These are phyloP conservation scores for Thalassaphorura encarpata DNA, from an alignment of 1,140 invertebrate genomes.

Conservation along the genomic window DNA sequence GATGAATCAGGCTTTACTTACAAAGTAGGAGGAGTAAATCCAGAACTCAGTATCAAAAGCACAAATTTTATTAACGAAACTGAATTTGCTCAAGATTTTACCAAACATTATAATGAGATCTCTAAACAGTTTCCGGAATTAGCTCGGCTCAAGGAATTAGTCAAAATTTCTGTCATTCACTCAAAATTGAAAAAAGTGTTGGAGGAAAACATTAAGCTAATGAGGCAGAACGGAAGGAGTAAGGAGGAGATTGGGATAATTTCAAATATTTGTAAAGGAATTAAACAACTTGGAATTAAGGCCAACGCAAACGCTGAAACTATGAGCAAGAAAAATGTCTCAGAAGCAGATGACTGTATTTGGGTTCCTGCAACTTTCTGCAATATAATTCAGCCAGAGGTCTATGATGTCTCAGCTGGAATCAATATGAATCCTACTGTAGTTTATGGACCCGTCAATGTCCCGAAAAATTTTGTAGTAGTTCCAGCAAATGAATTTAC, in stretches of 20 bases:
- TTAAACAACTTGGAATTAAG: conserved; percentile 10
- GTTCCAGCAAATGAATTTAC: too few relatives aligned
- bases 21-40: conserved; percentile 12
- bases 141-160: conserved; percentile 11
- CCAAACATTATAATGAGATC: conserved; percentile 15
- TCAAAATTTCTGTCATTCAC: conserved; percentile 17
- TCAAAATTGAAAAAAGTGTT: conserved; percentile 19
- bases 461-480: too few relatives aligned
- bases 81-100: conserved; percentile 15
- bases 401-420: conserved; percentile 10
- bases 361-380: conserved; percentile 17
- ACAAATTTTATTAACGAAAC: neutral
- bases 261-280: neutral
- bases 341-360: neutral
- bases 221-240: conserved; percentile 6
- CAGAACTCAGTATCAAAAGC: neutral
- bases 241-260: conserved; percentile 1
- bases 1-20: conserved; percentile 8
- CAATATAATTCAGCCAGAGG: conserved; percentile 9
- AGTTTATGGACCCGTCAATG: conserved; percentile 17
- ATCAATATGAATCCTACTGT: conserved; percentile 8
- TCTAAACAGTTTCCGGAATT: conserved; percentile 16
- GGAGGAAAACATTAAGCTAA: neutral
- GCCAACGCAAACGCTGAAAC: neutral
- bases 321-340: neutral